Evolutionary conservation across 2,888 invertebrate species (phyloP).

Genomic region (Spodoptera exigua): DNA sequence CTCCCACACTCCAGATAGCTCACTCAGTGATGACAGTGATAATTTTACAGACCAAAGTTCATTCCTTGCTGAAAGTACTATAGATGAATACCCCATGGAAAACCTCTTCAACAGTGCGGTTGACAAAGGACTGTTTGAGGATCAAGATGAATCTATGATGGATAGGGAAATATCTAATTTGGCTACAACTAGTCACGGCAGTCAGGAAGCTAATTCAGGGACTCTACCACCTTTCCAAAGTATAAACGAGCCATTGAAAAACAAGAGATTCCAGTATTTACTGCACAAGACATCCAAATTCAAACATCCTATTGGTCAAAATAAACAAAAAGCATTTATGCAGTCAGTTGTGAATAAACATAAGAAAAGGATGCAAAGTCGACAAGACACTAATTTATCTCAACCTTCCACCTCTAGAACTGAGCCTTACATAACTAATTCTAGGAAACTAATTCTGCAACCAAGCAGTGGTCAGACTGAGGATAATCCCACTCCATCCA

Average conservation of each 20-base stretch:
- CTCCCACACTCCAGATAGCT: constrained; percentile 80
- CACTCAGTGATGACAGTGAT: constrained; percentile 84
- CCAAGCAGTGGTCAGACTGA: constrained; percentile 75
- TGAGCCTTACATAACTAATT: constrained; percentile 79
- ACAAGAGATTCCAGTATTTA: constrained; percentile 86
- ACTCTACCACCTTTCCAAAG: constrained; percentile 84
- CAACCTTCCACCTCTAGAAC: constrained; percentile 84
- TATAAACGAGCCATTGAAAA: constrained; percentile 84
- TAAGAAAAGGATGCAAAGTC: constrained; percentile 83
- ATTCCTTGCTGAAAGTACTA: constrained; percentile 84
- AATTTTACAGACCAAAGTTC: constrained; percentile 86
- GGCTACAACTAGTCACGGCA: constrained; percentile 85
- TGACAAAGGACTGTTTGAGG: constrained; percentile 85
- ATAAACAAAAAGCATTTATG: constrained; percentile 87
- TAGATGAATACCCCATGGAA: constrained; percentile 87
- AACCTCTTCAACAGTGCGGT: constrained; percentile 86
- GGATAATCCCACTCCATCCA: constrained; percentile 77
- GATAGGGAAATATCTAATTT: constrained; percentile 86
- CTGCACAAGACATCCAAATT: constrained; percentile 87
- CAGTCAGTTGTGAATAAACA: constrained; percentile 87
- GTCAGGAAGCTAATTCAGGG: constrained; percentile 77
- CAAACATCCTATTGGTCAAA: constrained; percentile 85
- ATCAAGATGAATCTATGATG: constrained; percentile 85
- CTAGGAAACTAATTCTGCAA: constrained; percentile 77
- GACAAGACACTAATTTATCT: constrained; percentile 73